These are phyloP conservation scores for Tetramorium alpestre DNA, from an alignment of 1,140 invertebrate genomes.

Conservation along the genomic window DNA sequence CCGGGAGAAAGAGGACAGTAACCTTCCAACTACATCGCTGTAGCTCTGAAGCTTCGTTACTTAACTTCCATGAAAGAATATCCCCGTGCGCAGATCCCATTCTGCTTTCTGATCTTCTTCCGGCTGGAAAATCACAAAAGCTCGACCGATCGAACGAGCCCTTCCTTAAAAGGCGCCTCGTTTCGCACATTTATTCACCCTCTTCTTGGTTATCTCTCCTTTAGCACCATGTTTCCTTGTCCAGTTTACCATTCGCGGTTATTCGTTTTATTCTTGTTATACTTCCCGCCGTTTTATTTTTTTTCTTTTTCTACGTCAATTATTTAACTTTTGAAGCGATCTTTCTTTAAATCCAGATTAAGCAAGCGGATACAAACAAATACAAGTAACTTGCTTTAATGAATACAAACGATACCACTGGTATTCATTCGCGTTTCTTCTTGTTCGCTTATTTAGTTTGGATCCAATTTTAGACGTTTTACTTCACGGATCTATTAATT, in stretches of 20 bases:
- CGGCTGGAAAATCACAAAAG: slow-evolving; percentile 64
- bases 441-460: neutral
- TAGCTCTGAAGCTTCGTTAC: slow-evolving; percentile 49
- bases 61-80: slow-evolving; percentile 62
- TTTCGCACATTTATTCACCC: slow-evolving; percentile 53
- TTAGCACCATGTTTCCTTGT: neutral
- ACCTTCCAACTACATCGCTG: neutral
- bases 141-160: slow-evolving; percentile 51
- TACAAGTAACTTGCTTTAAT: neutral
- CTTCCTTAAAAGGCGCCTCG: slow-evolving; percentile 38
- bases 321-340: neutral
- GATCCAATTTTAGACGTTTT: neutral
- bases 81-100: neutral
- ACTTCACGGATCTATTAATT: neutral
- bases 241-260: neutral
- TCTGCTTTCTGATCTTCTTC: slow-evolving; percentile 63
- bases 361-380: neutral
- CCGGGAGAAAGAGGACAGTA: neutral
- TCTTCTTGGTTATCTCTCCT: slow-evolving; percentile 14
- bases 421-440: neutral
- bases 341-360: neutral
- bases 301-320: neutral
- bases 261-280: neutral
- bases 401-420: neutral
- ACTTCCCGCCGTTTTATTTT: neutral